Base-by-base conservation (phyloP, 2,797 vertebrate species). In the Sebastes hubbsi region DNA sequence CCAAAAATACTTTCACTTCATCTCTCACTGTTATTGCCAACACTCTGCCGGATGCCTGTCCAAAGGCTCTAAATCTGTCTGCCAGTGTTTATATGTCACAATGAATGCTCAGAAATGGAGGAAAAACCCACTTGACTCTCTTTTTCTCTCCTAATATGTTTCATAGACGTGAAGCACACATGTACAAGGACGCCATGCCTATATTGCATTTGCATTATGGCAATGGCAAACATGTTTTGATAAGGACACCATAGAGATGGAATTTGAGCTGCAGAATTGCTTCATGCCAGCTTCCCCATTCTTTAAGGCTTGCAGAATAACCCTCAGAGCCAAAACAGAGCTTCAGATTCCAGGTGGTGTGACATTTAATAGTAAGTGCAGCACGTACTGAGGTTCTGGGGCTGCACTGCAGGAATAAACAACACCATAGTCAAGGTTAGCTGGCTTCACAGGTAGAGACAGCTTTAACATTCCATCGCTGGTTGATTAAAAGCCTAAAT, bases 401-500 rank as follows among this genome's bases (percentile, higher is more conserved):
- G 68, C 73, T 58, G 85, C 70, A 32, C 82, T 78, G 30, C 74
- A 63, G 81, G 76, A 88, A 86, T 78, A 83, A 85, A 80, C 71
- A 87, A 58, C 75, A 59, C 68, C 66, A 32, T 34, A 69, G 82
- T 83, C 80, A 78, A 84, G 87, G 78, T 91, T 84, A 77, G 72
- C 58, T 36, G 81, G 70, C 72, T 82, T 85, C 32, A 78, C 84
- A 62, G 82, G 76, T 87, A 87, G 76, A 89, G 75, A 79, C 77
- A 77, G 78, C 83, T 76, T 81, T 75, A 83, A 90, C 87, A 87
- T 93, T 91, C 88, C 86, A 78, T 68, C 24, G 80, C 76, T 65
- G 66, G 52, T 81, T 93, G 90, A 91, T 93, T 92, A 92, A 92
- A 92, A 92, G 84, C 87, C 84, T 75, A 87, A 92, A 92, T 92